A percentile compares a stretch with the other conserved stretches of the same genome.
Evolutionary conservation across 2,797 vertebrate genomes (phyloP).

Genomic region (Lindbergichthys nudifrons): DNA sequence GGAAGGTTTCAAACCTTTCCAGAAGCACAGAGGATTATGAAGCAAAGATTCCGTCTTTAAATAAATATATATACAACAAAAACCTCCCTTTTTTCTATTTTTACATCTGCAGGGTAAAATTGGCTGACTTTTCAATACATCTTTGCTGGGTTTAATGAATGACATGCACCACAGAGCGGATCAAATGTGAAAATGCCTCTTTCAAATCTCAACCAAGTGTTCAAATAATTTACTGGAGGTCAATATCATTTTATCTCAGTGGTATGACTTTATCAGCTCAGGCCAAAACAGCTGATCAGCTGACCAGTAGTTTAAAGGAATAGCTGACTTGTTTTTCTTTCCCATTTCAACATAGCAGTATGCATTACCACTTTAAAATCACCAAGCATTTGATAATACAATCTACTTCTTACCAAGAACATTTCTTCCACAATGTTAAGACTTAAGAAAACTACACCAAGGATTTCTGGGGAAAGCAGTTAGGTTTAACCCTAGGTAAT

Average conservation of each 20-base stretch:
- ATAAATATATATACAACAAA: conserved; percentile 56
- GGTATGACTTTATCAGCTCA: conserved; percentile 28
- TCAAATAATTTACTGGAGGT: conserved; percentile 38
- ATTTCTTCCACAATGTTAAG: not conserved
- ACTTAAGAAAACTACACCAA: not conserved
- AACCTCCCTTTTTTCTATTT: conserved; percentile 50
- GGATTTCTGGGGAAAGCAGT: not conserved
- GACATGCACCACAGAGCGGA: conserved; percentile 47
- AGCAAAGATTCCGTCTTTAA: conserved; percentile 64
- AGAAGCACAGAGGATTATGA: conserved; percentile 69
- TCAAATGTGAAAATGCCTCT: conserved; percentile 54
- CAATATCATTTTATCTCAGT: conserved; percentile 16
- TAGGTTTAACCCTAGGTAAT: not conserved
- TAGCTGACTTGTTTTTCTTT: not conserved
- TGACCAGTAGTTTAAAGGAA: conserved; percentile 1
- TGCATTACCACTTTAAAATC: not conserved
- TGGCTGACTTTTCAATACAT: conserved; percentile 57
- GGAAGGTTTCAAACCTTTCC: conserved; percentile 76
- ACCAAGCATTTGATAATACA: not conserved
- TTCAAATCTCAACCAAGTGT: conserved; percentile 41
- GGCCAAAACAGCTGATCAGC: conserved; percentile 21
- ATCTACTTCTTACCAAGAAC: not conserved
- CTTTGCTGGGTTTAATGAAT: conserved; percentile 63
- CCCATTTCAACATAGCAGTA: not conserved
- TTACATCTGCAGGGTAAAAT: conserved; percentile 59